Percentiles rank a stretch among this genome's conserved stretches.
phyloP scores from a whole-genome alignment of 35 echinoderm and acorn worm genomes.

The Apostichopus parvimensis region DNA sequence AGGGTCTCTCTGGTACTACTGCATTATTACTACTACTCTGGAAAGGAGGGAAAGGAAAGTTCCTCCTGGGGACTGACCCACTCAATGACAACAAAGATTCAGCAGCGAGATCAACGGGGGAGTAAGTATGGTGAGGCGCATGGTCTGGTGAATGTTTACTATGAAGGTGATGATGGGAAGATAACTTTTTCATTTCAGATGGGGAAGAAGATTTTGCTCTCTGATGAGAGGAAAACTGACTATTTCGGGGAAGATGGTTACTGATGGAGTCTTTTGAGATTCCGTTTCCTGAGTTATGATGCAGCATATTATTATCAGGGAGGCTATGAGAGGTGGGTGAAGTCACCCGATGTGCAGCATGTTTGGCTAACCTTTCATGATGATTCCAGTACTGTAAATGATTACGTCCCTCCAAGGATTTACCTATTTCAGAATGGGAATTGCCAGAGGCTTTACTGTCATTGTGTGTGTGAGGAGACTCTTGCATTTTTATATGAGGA shows the following conservation, averaged over 20 bases:
- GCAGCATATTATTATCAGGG: constrained; percentile 42
- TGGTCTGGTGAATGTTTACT: constrained; percentile 6
- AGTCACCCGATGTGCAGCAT: constrained; percentile 9
- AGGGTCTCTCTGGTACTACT: not conserved
- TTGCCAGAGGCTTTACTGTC: constrained; percentile 31
- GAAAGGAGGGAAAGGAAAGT: constrained; percentile 26
- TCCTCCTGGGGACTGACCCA: constrained; percentile 57
- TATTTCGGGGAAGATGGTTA: constrained; percentile 9
- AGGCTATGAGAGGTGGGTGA: constrained; percentile 11
- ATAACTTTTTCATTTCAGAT: constrained; percentile 12
- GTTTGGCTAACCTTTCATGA: constrained; percentile 32
- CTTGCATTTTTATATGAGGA: constrained; percentile 1
- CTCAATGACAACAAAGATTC: constrained; percentile 85
- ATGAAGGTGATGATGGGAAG: constrained; percentile 2
- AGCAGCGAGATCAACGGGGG: constrained; percentile 87
- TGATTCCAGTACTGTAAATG: constrained; percentile 54
- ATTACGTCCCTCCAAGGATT: constrained; percentile 1
- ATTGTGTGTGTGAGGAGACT: constrained; percentile 41
- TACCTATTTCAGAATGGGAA: constrained; percentile 42
- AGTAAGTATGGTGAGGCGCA: constrained; percentile 65
- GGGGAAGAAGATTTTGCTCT: not conserved
- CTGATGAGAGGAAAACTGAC: constrained; percentile 41
- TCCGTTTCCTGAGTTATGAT: constrained; percentile 44
- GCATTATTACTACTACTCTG: not conserved
- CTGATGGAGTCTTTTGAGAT: not conserved